These are phyloP conservation scores for Orthosia incerta DNA, from an alignment of 2,888 invertebrate species.

Conservation along the genomic window DNA sequence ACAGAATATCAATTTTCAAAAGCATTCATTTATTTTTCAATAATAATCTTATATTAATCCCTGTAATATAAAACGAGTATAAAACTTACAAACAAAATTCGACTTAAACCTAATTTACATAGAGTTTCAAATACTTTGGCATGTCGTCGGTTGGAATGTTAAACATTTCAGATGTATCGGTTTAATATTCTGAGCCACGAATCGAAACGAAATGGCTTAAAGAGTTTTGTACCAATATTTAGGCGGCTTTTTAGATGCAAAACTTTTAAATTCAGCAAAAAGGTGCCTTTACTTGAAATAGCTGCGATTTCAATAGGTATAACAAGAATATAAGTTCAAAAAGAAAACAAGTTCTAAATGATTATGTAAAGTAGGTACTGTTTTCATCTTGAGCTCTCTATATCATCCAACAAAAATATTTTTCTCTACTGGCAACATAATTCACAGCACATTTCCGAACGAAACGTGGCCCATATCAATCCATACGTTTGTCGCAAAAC, in stretches of 20 bases:
- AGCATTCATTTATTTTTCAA: slow-evolving; percentile 64
- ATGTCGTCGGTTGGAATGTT: slow-evolving; percentile 70
- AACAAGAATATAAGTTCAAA: background rate
- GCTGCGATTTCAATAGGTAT: background rate
- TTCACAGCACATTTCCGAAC: slow-evolving; percentile 11
- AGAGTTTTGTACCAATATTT: background rate
- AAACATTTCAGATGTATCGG: slow-evolving; percentile 47
- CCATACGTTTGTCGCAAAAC: slow-evolving; percentile 9
- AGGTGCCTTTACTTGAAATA: background rate
- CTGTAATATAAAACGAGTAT: slow-evolving; percentile 73
- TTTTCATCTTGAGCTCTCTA: background rate
- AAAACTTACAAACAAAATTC: slow-evolving; percentile 67
- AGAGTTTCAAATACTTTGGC: slow-evolving; percentile 81
- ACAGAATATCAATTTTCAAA: slow-evolving; percentile 33
- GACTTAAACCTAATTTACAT: slow-evolving; percentile 66
- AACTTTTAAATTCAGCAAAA: background rate
- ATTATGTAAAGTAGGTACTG: background rate
- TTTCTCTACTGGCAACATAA: slow-evolving; percentile 22
- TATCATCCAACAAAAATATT: background rate
- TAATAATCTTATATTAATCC: slow-evolving; percentile 74
- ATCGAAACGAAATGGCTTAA: slow-evolving; percentile 5
- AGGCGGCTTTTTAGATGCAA: no score
- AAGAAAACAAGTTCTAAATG: background rate
- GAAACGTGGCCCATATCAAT: slow-evolving; percentile 26
- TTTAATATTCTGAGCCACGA: slow-evolving; percentile 19